phyloP scores from a whole-genome alignment of 2,113 vertebrate species.

The Ariopsis seemanni region DNA sequence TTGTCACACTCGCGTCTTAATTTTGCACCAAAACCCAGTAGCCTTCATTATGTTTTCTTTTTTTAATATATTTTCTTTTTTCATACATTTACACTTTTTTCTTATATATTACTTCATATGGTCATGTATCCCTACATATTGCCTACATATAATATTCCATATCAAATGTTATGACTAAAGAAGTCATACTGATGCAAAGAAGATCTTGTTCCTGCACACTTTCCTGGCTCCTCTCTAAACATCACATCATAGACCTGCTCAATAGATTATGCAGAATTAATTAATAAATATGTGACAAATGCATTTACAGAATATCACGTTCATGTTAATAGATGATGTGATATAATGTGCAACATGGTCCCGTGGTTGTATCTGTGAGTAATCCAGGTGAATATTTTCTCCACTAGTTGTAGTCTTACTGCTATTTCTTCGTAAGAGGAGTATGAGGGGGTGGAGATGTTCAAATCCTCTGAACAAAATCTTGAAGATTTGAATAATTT shows the following conservation, averaged over 20 bases:
- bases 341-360: neutral
- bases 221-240: neutral
- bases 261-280: neutral
- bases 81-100: neutral
- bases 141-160: neutral
- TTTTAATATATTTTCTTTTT: no score
- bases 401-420: neutral
- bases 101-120: neutral
- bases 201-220: neutral
- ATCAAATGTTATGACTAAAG: neutral
- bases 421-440: no score
- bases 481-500: neutral
- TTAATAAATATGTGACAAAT: neutral
- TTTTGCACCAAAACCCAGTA: no score
- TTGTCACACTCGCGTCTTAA: no score
- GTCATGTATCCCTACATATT: constrained; percentile 9
- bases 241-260: neutral
- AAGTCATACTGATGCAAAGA: neutral
- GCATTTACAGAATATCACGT: neutral
- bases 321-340: neutral
- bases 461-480: neutral
- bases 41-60: no score
- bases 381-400: neutral
- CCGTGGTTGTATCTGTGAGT: neutral
- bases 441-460: neutral